A percentile compares a stretch with the other conserved stretches of the same genome.
These are phyloP conservation scores for Allophyes oxyacanthae DNA, from an alignment of 2,888 invertebrate species.

Conservation along the genomic window DNA sequence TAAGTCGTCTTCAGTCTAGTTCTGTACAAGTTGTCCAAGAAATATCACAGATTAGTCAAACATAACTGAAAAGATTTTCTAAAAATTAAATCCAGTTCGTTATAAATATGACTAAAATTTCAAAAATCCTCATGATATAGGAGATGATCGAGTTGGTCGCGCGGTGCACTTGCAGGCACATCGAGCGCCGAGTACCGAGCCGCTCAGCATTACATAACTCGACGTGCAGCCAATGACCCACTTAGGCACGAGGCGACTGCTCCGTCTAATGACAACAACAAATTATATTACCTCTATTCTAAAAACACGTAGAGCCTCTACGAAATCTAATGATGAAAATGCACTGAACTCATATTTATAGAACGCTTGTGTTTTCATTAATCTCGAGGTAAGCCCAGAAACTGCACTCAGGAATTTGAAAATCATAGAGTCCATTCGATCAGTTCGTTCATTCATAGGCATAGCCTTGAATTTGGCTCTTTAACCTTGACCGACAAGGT, in stretches of 20 bases:
- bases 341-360: not conserved
- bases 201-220: constrained; percentile 76
- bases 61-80: constrained; percentile 39
- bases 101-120: constrained; percentile 51
- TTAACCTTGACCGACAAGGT: constrained; percentile 34
- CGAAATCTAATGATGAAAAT: not conserved
- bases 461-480: constrained; percentile 36
- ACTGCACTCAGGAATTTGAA: not conserved
- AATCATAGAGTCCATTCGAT: constrained; percentile 19
- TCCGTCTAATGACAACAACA: constrained; percentile 74
- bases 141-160: constrained; percentile 34
- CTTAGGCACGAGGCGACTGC: constrained; percentile 71
- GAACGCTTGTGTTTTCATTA: too few species aligned
- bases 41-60: not conserved
- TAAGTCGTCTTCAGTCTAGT: not conserved
- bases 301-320: constrained; percentile 14
- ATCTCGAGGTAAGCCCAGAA: constrained; percentile 5
- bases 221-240: constrained; percentile 87
- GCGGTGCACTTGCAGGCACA: constrained; percentile 56
- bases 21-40: too few species aligned
- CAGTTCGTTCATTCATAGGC: constrained; percentile 39
- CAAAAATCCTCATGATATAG: constrained; percentile 57
- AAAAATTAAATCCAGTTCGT: constrained; percentile 54
- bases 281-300: constrained; percentile 56
- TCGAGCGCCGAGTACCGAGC: constrained; percentile 41